These are phyloP conservation scores for Microplitis deprimator DNA, from an alignment of 2,888 invertebrate species.

Conservation along the genomic window DNA sequence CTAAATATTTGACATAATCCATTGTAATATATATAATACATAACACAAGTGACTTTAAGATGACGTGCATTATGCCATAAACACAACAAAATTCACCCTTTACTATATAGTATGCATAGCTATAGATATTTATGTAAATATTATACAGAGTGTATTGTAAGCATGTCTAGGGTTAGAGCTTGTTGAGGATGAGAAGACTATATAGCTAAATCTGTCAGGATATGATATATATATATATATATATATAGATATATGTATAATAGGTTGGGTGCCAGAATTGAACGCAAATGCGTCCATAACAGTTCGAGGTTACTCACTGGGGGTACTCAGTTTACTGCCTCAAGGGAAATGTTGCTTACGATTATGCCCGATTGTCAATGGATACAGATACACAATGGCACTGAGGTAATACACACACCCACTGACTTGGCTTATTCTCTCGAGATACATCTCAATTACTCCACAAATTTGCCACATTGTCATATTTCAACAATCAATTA, in stretches of 20 bases:
- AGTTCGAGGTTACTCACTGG: conserved; percentile 41
- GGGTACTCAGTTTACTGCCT: conserved; percentile 52
- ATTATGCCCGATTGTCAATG: conserved; percentile 52
- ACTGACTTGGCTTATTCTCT: conserved; percentile 6
- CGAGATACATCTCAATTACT: conserved; percentile 11
- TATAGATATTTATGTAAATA: not conserved
- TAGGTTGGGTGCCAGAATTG: not conserved
- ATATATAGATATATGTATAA: conserved; percentile 21
- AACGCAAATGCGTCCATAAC: conserved; percentile 55
- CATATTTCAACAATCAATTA: conserved; percentile 6
- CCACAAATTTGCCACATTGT: not conserved
- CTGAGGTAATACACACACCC: conserved; percentile 18
- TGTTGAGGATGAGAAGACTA: conserved; percentile 22
- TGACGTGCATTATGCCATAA: not conserved
- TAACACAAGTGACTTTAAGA: not conserved
- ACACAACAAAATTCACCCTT: not conserved
- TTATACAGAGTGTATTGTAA: not conserved
- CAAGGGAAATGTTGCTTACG: conserved; percentile 53
- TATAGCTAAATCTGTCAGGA: conserved; percentile 56
- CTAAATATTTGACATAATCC: not conserved
- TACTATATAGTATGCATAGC: too few relatives aligned
- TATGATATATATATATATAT: conserved; percentile 49
- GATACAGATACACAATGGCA: conserved; percentile 30
- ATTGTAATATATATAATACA: not conserved
- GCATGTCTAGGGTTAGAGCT: not conserved